These are phyloP conservation scores for Acipenser transmontanus DNA, from an alignment of 2,797 vertebrate species.

Conservation along the genomic window DNA sequence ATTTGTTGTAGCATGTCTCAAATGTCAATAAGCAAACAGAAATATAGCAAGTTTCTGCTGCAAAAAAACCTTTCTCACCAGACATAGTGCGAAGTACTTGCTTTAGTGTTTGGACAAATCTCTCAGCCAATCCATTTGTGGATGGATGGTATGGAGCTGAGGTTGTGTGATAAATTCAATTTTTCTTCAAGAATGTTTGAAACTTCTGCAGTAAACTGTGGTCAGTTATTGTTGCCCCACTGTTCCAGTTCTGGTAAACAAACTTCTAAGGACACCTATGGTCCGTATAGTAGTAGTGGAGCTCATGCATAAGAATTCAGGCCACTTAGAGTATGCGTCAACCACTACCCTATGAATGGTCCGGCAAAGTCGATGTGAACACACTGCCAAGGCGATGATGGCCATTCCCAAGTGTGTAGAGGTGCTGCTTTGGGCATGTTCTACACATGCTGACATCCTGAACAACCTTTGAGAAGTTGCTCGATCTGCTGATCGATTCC, in stretches of 20 bases:
- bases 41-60: not conserved
- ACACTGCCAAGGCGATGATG: not conserved
- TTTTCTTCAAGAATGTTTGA: not conserved
- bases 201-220: not conserved
- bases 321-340: not conserved
- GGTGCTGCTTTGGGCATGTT: too few relatives aligned
- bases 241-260: not conserved
- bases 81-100: not conserved
- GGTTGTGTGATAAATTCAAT: not conserved
- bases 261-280: not conserved
- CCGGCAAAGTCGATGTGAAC: not conserved
- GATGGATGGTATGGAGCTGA: not conserved
- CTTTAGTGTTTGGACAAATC: not conserved
- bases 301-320: not conserved
- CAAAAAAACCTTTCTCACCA: too few relatives aligned
- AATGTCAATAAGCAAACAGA: not conserved
- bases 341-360: not conserved
- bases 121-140: not conserved
- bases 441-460: too few relatives aligned
- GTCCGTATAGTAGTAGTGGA: not conserved
- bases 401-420: not conserved
- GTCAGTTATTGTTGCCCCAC: not conserved
- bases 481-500: too few relatives aligned
- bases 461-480: too few relatives aligned
- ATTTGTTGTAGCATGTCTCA: constrained; percentile 2